These are phyloP conservation scores for Acrocephalus scirpaceus DNA, from an alignment of 2,797 vertebrate genomes.

Conservation along the genomic window DNA sequence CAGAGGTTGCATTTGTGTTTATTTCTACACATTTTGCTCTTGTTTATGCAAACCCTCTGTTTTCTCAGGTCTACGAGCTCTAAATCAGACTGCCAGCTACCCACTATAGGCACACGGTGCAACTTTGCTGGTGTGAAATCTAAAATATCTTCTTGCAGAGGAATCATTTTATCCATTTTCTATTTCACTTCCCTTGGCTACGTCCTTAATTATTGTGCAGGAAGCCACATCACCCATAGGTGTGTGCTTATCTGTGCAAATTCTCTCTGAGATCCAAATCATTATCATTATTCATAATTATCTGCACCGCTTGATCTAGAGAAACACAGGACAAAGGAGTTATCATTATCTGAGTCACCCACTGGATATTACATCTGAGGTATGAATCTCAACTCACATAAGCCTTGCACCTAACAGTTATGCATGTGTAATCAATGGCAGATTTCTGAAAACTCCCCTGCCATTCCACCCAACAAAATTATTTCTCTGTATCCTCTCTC, in stretches of 20 bases:
- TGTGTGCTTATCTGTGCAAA: conserved; percentile 29
- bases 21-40: background rate
- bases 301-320: conserved; percentile 51
- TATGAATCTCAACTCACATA: conserved; percentile 42
- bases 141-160: background rate
- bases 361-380: conserved; percentile 21
- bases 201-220: conserved; percentile 27
- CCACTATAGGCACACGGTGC: background rate
- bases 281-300: conserved; percentile 65
- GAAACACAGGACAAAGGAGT: conserved; percentile 47
- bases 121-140: background rate
- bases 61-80: background rate
- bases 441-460: conserved; percentile 15
- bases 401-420: background rate
- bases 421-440: conserved; percentile 12
- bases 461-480: background rate
- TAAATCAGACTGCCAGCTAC: background rate
- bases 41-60: background rate
- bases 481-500: background rate
- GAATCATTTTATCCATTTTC: conserved; percentile 35
- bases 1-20: background rate
- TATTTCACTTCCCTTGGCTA: background rate
- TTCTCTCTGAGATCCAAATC: conserved; percentile 36
- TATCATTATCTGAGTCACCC: conserved; percentile 50
- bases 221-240: conserved; percentile 28